These are phyloP conservation scores for Agrotis ipsilon DNA, from an alignment of 2,888 invertebrate genomes.

Conservation along the genomic window DNA sequence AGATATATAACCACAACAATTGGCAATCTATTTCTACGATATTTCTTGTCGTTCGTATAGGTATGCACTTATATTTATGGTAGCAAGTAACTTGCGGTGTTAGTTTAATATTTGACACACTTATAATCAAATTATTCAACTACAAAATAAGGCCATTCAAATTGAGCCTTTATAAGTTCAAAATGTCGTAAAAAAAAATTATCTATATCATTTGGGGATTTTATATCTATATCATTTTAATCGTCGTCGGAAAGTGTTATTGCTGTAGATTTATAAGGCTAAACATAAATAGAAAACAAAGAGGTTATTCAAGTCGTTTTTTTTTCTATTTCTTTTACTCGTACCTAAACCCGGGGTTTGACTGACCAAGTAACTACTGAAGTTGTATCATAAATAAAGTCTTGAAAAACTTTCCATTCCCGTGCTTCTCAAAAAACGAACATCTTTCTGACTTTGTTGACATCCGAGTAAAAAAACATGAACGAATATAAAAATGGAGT, in stretches of 20 bases:
- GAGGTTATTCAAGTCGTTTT: not conserved
- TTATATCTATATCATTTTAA: not conserved
- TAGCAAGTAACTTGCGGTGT: conserved; percentile 4
- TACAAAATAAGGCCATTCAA: not conserved
- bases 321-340: not conserved
- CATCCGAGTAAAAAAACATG: not conserved
- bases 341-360: not conserved
- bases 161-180: not conserved
- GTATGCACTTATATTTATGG: conserved; percentile 45
- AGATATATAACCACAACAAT: conserved; percentile 81
- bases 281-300: not conserved
- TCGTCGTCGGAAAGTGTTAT: not conserved
- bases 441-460: conserved; percentile 15
- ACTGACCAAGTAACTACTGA: conserved; percentile 15
- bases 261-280: not conserved
- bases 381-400: conserved; percentile 27
- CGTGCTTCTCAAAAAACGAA: conserved; percentile 9
- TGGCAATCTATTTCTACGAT: conserved; percentile 80
- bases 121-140: conserved; percentile 1
- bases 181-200: not conserved
- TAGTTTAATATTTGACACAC: not conserved
- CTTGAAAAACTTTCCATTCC: conserved; percentile 16
- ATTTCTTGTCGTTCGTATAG: conserved; percentile 55
- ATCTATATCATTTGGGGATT: too few relatives aligned
- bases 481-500: conserved; percentile 12